A percentile compares a stretch with the other conserved stretches of the same genome.
Evolutionary conservation across 2,888 invertebrate genomes (phyloP).

Genomic region (Sinhomidia bicolor): DNA sequence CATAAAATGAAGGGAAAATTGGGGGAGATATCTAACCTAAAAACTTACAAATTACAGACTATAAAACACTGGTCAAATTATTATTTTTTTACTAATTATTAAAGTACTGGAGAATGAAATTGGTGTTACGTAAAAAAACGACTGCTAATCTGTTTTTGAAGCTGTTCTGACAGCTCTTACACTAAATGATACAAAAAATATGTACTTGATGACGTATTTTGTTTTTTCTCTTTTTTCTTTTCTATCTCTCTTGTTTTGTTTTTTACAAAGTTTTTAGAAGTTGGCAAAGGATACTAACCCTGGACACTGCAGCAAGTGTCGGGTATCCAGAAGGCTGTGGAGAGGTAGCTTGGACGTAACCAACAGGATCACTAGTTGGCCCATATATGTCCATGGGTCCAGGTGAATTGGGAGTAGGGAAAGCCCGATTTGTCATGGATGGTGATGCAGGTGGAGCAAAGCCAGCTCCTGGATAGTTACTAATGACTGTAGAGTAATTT

Average conservation of each 20-base stretch:
- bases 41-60: slow-evolving; percentile 48
- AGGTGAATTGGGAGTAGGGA: slow-evolving; percentile 96
- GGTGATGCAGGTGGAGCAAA: slow-evolving; percentile 83
- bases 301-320: slow-evolving; percentile 89
- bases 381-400: slow-evolving; percentile 97
- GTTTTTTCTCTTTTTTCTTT: slow-evolving; percentile 17
- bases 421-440: slow-evolving; percentile 84
- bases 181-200: slow-evolving; percentile 22
- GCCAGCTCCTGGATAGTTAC: slow-evolving; percentile 88
- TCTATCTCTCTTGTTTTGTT: neutral
- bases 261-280: slow-evolving; percentile 80
- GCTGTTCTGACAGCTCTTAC: slow-evolving; percentile 11
- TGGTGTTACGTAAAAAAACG: neutral
- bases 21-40: slow-evolving; percentile 49
- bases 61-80: slow-evolving; percentile 68
- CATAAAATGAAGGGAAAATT: slow-evolving; percentile 2
- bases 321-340: slow-evolving; percentile 98
- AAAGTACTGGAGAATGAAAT: neutral
- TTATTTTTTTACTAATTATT: slow-evolving; percentile 19
- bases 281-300: slow-evolving; percentile 80
- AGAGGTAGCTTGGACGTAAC: slow-evolving; percentile 97
- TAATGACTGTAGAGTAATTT: slow-evolving; percentile 89
- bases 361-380: slow-evolving; percentile 85
- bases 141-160: neutral
- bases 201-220: neutral